phyloP scores from a whole-genome alignment of 2,888 invertebrate genomes.

The Quadroppia sp. region DNA sequence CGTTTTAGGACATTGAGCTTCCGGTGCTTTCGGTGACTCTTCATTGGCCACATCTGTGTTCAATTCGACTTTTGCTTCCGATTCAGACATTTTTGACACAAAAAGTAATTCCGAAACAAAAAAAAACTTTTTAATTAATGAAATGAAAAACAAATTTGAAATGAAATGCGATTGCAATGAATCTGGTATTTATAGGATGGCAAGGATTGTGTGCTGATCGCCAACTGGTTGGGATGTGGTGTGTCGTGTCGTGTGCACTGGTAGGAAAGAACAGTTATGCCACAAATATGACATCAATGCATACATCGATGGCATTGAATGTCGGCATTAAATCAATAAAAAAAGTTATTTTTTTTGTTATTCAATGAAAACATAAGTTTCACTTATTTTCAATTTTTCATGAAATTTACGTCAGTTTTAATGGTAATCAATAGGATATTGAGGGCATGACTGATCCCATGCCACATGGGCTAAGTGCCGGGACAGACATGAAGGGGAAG shows the following conservation, averaged over 20 bases:
- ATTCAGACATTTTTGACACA: slow-evolving; percentile 18
- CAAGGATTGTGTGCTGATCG: background rate
- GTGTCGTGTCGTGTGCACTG: background rate
- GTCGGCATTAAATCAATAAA: background rate
- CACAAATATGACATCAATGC: background rate
- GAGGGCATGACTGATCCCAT: background rate
- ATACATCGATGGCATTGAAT: background rate
- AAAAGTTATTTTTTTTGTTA: too few species aligned
- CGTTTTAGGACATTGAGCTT: background rate
- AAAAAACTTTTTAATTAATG: background rate
- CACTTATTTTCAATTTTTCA: background rate
- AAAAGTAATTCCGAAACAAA: background rate
- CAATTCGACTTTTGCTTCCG: background rate
- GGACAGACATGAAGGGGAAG: background rate
- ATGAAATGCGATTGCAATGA: background rate
- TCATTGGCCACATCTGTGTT: background rate
- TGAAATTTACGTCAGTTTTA: background rate
- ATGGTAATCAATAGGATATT: background rate
- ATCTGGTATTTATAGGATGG: background rate
- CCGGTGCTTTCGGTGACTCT: background rate
- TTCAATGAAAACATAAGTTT: background rate
- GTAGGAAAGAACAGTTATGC: background rate
- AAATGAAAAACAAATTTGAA: background rate
- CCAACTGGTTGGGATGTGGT: background rate
- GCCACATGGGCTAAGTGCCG: background rate